Base-by-base conservation (phyloP, 2,888 invertebrate species). In the Pammene fasciana region DNA sequence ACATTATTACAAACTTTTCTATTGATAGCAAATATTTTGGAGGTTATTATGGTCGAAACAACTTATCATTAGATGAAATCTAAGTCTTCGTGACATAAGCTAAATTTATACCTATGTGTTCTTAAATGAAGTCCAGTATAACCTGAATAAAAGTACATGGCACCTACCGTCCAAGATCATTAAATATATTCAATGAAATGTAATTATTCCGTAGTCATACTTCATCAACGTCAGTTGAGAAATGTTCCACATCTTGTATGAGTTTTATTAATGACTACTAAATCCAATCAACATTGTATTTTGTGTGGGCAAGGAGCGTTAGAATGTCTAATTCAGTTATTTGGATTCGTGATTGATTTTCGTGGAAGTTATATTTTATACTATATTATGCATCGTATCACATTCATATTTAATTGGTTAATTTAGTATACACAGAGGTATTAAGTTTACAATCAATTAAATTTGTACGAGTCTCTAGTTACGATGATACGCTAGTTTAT, bases 221-320 rank as follows among this genome's bases (percentile, higher is more conserved):
- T 70, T 65, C 60, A 70, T 70, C 70, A 65, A 65, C 54, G 70
- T 65, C 70, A 55, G 46, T 43, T 43, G 60, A 65, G 70, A 60
- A 60, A 65, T 70, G 60, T 65, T 54, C 70, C 65, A 50, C 65
- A 60, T 65, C 65, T 70, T 60, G 70, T 70, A 65, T 48, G 54
- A 70, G 65, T 65, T 54, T 60, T 70, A 70, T 70, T 70, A 70
- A 70, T 70, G 60, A 38, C 54, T 46, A 54, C 70, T 65, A 55
- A 65, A 60, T 48, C 55, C 54, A 60, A 65, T 65, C 38, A 65
- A 70, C 70, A 70, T 55, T 70, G 65, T 65, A 70, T 55, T 65
- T 59, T 65, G 38, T 54, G 50, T 18, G 10, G 34, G 11, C 38
- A 36, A 10, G 26, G 18, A 57, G 36, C 18, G 11, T 46, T 41